Base-by-base conservation (phyloP, 2,797 vertebrate species). In the Fratercula arctica region DNA sequence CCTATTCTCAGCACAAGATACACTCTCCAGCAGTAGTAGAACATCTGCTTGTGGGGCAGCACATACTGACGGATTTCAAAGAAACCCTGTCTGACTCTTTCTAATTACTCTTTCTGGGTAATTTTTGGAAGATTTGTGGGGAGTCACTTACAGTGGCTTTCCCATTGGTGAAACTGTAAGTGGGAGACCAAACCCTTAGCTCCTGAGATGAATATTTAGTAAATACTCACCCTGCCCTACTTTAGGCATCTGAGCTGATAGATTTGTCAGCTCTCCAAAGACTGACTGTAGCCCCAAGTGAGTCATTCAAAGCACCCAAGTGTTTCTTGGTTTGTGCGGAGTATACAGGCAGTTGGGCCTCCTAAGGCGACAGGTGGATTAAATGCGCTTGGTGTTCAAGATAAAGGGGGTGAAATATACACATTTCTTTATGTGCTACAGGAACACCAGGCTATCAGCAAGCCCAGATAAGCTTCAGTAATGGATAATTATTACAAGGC, bases 381-480 rank as follows among this genome's bases (percentile, higher is more conserved):
- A 90, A 85, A 61, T 75, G 15, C 5, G 4, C 23, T 83, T 77
- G 50, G 72, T 85, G 53, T 73, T 86, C 59, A 83, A 87, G 81
- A 60, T 83, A 92, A 90, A 85, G 69, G 43, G 29, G 29, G 53
- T 85, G 87, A 95, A 92, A 87, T 68, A 87, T 68, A 39, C 28
- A 37, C 75, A 25, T 60, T 83, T 77, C 81, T 89, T 57, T 89
- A 39, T 39, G 33, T 85, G 56, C 83, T 68, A 5, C 77, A 89
- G 78, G 74, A 95, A 83, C 60, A 60, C 56, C 29, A 50, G 48
- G 48, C 84, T 89, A 90, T 90, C 84, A 90, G 90, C 89, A 87
- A 84, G 57, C 50, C 75, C 76, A 86, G 91, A 91, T 94, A 93
- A 96, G 50, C 67, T 77, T 77, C 72, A 68, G 28, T 89, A 87